Percentiles rank a stretch among this genome's conserved stretches.
phyloP scores from a whole-genome alignment of 2,888 invertebrate genomes.

The Polietes domitor region DNA sequence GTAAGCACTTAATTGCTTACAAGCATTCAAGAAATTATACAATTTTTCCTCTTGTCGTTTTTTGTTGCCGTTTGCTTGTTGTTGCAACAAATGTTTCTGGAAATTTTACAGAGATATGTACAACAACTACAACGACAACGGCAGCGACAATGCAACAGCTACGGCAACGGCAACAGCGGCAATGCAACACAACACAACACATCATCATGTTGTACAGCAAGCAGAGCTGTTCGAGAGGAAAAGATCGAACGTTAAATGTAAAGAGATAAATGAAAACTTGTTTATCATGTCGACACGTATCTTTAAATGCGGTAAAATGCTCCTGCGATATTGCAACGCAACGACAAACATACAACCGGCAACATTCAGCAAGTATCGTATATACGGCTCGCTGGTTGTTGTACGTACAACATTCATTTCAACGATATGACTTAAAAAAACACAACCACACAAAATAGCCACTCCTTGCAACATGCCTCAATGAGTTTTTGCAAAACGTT shows the following conservation, averaged over 20 bases:
- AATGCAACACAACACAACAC: slow-evolving; percentile 38
- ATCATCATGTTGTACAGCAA: slow-evolving; percentile 56
- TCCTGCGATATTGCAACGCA: slow-evolving; percentile 67
- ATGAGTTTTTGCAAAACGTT: slow-evolving; percentile 60
- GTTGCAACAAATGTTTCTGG: slow-evolving; percentile 69
- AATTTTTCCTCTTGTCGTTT: slow-evolving; percentile 53
- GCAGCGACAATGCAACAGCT: slow-evolving; percentile 7
- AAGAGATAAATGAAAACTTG: slow-evolving; percentile 71
- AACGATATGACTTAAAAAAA: slow-evolving; percentile 12
- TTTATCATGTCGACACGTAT: slow-evolving; percentile 71
- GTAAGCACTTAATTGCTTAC: slow-evolving; percentile 67
- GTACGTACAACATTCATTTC: slow-evolving; percentile 37
- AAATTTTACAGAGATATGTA: slow-evolving; percentile 58
- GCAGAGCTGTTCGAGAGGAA: slow-evolving; percentile 39
- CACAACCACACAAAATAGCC: slow-evolving; percentile 48
- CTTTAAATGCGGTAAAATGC: slow-evolving; percentile 71
- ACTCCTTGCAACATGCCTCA: slow-evolving; percentile 62
- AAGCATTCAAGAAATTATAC: slow-evolving; percentile 68
- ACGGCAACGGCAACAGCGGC: slow-evolving; percentile 34
- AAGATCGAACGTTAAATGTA: slow-evolving; percentile 66
- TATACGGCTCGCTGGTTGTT: background rate
- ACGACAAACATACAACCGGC: slow-evolving; percentile 29
- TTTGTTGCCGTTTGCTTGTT: slow-evolving; percentile 63
- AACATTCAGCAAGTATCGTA: slow-evolving; percentile 8
- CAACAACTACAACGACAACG: slow-evolving; percentile 51